Conservation (phyloP, 2,888 invertebrate genomes). For the Abrostola tripartita region DNA sequence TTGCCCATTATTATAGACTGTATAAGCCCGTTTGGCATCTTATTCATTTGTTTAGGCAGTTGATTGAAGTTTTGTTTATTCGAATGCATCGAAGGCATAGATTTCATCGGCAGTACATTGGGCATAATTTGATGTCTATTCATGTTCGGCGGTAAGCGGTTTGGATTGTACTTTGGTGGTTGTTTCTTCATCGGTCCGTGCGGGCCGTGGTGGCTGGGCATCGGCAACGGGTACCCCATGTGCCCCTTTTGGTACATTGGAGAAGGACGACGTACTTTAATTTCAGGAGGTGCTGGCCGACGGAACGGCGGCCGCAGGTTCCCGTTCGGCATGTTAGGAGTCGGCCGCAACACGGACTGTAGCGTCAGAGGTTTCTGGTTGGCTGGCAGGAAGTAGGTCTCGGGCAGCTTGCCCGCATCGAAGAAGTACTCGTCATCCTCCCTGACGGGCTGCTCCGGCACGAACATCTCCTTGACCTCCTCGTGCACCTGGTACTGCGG, state of each 20-base stretch:
- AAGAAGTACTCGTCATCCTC: constrained; percentile 80
- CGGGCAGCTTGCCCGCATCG: constrained; percentile 71
- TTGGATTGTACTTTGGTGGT: constrained; percentile 50
- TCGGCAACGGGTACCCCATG: constrained; percentile 73
- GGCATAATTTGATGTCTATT: constrained; percentile 63
- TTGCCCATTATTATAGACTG: constrained; percentile 76
- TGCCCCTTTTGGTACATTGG: constrained; percentile 69
- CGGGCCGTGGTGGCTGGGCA: constrained; percentile 72
- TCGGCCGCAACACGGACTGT: constrained; percentile 81
- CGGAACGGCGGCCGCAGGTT: constrained; percentile 78
- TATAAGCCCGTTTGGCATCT: constrained; percentile 35
- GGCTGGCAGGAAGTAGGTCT: constrained; percentile 75
- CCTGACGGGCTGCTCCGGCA: constrained; percentile 75
- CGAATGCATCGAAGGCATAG: constrained; percentile 43
- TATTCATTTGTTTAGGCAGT: constrained; percentile 37
- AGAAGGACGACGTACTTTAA: constrained; percentile 79
- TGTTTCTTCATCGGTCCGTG: constrained; percentile 71
- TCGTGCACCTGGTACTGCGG: constrained; percentile 80
- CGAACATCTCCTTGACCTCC: constrained; percentile 71
- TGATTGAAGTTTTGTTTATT: constrained; percentile 55
- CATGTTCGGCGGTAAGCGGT: constrained; percentile 66
- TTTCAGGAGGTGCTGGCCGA: constrained; percentile 82
- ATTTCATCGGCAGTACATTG: constrained; percentile 74
- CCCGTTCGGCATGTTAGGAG: constrained; percentile 66
- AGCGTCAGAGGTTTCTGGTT: constrained; percentile 82